A percentile compares a stretch with the other conserved stretches of the same genome.
Conservation (phyloP, 2,113 vertebrate genomes). For the Eubucco bourcierii region DNA sequence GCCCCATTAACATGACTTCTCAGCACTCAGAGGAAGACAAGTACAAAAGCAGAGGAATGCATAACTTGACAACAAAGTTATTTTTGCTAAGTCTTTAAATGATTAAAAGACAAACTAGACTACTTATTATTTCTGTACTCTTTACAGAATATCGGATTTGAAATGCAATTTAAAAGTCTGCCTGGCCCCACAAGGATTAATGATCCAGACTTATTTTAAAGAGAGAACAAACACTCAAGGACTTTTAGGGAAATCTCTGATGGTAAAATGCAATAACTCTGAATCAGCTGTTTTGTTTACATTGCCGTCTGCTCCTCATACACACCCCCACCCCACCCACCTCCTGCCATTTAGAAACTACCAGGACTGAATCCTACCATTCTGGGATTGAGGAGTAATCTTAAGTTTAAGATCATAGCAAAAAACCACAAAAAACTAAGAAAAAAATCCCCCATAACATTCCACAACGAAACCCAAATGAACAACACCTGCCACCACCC, state of each 20-base stretch:
- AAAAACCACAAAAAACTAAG: no score
- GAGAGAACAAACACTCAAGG: background rate
- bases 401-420: background rate
- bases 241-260: constrained; percentile 12
- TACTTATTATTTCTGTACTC: constrained; percentile 15
- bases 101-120: constrained; percentile 24
- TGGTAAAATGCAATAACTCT: background rate
- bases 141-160: constrained; percentile 11
- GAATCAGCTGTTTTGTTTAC: background rate
- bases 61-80: constrained; percentile 8
- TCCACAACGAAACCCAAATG: background rate
- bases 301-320: background rate
- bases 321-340: accelerated
- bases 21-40: background rate
- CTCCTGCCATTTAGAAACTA: background rate
- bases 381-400: background rate
- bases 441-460: background rate
- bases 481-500: no score
- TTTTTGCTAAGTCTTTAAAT: constrained; percentile 12
- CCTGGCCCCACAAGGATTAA: background rate
- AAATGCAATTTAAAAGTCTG: constrained; percentile 11
- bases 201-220: background rate
- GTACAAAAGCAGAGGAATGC: constrained; percentile 9
- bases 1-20: constrained; percentile 3
- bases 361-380: background rate